These are phyloP conservation scores for Athene noctua DNA, from an alignment of 2,113 vertebrate genomes.

Conservation along the genomic window DNA sequence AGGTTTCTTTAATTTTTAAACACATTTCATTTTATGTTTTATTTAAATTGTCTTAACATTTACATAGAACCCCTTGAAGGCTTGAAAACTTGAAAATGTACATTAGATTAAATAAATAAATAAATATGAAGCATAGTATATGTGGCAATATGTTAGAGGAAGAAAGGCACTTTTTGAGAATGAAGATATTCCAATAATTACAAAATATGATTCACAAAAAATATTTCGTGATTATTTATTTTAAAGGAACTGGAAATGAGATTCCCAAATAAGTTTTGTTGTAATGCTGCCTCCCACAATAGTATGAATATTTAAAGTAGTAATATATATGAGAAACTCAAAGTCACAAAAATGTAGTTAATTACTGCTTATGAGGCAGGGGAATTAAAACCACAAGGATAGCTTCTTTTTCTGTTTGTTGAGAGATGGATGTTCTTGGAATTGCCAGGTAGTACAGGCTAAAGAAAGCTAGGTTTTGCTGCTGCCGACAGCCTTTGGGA, in stretches of 20 bases:
- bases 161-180: neutral
- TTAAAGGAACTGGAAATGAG: neutral
- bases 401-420: neutral
- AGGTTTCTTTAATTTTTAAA: constrained; percentile 74
- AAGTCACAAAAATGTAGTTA: neutral
- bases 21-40: constrained; percentile 75
- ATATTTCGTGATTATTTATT: neutral
- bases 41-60: constrained; percentile 73
- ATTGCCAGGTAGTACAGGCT: neutral
- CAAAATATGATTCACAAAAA: constrained; percentile 29
- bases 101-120: constrained; percentile 17
- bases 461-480: neutral
- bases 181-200: neutral
- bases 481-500: neutral
- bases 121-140: neutral
- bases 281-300: neutral
- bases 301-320: constrained; percentile 9
- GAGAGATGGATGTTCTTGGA: neutral
- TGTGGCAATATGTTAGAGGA: neutral
- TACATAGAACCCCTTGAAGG: constrained; percentile 61
- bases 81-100: constrained; percentile 46
- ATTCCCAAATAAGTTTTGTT: neutral
- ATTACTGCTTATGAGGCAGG: neutral
- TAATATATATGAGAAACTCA: neutral
- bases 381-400: neutral